A percentile compares a stretch with the other conserved stretches of the same genome.
Conservation (phyloP, 2,113 vertebrate genomes). For the Physeter macrocephalus region DNA sequence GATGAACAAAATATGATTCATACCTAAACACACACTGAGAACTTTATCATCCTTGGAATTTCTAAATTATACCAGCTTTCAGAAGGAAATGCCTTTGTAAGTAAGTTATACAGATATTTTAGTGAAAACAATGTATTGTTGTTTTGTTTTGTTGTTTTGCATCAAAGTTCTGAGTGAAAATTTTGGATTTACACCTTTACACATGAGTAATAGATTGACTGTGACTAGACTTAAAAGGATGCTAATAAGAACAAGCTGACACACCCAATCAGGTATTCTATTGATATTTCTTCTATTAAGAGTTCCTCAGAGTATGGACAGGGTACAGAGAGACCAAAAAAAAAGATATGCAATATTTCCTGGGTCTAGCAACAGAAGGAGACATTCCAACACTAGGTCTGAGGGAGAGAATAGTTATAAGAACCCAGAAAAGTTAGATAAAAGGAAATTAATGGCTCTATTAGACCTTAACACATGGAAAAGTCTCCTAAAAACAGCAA, state of each 20-base stretch:
- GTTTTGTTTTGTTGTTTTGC: neutral
- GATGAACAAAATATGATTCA: neutral
- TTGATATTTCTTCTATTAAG: neutral
- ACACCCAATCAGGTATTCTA: neutral
- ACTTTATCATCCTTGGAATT: neutral
- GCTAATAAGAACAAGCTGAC: neutral
- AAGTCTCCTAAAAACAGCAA: conserved; percentile 40
- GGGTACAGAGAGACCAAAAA: neutral
- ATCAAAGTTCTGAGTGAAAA: neutral
- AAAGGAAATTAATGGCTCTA: neutral
- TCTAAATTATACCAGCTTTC: neutral
- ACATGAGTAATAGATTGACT: neutral
- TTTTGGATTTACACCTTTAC: neutral
- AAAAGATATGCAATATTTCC: neutral
- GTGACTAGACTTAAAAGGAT: neutral
- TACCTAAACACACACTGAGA: neutral
- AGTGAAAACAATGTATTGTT: neutral
- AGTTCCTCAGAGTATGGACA: neutral
- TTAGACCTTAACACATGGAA: neutral
- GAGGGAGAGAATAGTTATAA: neutral
- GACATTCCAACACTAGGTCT: neutral
- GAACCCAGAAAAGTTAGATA: neutral
- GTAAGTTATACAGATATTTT: neutral
- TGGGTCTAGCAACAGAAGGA: neutral
- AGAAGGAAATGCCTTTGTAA: neutral